Evolutionary conservation across 2,797 vertebrate genomes (phyloP).

Genomic region (Paguma larvata): DNA sequence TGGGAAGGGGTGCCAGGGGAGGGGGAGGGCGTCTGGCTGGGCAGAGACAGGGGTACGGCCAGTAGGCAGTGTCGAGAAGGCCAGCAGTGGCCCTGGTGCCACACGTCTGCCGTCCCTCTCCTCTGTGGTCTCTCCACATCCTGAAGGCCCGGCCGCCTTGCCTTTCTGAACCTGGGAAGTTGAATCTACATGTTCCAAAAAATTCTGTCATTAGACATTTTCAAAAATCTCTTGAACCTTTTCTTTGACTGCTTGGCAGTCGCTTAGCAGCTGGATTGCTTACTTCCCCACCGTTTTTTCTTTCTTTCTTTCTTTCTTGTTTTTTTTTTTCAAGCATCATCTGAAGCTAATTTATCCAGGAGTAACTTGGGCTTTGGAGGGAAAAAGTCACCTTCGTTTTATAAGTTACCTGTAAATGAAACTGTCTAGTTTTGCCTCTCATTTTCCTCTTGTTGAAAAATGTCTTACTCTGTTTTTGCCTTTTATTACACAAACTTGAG

Average conservation of each 20-base stretch:
- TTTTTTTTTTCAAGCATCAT: not conserved
- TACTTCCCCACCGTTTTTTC: not conserved
- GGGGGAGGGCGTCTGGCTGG: not conserved
- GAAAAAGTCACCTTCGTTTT: not conserved
- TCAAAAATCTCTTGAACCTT: not conserved
- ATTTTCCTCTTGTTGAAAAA: slow-evolving; percentile 35
- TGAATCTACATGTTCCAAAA: not conserved
- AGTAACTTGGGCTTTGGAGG: not conserved
- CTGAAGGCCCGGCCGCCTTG: not conserved
- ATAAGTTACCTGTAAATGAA: slow-evolving; percentile 13
- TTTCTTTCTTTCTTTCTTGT: no score
- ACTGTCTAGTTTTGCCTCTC: not conserved
- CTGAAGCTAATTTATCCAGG: slow-evolving; percentile 49
- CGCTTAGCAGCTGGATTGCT: not conserved
- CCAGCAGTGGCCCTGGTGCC: not conserved
- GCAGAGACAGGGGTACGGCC: not conserved
- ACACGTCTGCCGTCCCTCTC: fast-evolving
- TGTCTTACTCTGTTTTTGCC: not conserved
- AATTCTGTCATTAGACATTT: slow-evolving; percentile 27
- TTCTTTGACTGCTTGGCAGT: not conserved
- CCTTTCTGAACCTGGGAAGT: not conserved
- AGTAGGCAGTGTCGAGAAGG: not conserved
- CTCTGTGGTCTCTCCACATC: not conserved
- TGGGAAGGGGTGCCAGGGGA: not conserved
- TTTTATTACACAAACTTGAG: slow-evolving; percentile 15